A percentile compares a stretch with the other conserved stretches of the same genome.
Evolutionary conservation across 2,113 vertebrate genomes (phyloP).

Genomic region (Corvus moneduloides): DNA sequence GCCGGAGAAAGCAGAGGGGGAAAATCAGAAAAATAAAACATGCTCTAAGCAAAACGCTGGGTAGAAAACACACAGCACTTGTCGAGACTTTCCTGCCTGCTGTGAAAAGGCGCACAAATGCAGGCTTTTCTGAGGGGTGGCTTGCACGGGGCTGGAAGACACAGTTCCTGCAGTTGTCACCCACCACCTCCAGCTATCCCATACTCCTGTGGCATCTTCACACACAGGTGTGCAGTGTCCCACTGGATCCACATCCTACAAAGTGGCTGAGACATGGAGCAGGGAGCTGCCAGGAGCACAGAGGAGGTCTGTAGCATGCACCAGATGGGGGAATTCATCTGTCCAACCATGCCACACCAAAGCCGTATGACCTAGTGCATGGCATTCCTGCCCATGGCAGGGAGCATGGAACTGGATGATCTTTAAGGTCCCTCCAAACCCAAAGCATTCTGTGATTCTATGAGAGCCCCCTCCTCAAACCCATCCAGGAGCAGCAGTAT

Average conservation of each 20-base stretch:
- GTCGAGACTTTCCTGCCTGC: background rate
- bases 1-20: background rate
- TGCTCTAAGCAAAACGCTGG: background rate
- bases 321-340: rapidly evolving
- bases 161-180: rapidly evolving
- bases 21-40: background rate
- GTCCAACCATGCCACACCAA: background rate
- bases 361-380: rapidly evolving
- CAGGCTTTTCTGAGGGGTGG: rapidly evolving
- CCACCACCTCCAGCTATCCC: background rate
- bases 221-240: rapidly evolving
- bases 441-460: background rate
- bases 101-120: background rate
- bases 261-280: rapidly evolving
- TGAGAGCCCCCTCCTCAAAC: background rate
- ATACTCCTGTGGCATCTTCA: background rate
- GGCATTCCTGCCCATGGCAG: too few relatives aligned
- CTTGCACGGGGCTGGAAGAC: background rate
- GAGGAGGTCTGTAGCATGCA: background rate
- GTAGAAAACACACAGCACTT: background rate
- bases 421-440: background rate
- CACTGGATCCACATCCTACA: rapidly evolving
- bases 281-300: background rate
- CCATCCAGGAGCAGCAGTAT: background rate
- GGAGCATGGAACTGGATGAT: background rate